Evolutionary conservation across 1,140 invertebrate genomes (phyloP).

Genomic region (Riptortus pedestris): DNA sequence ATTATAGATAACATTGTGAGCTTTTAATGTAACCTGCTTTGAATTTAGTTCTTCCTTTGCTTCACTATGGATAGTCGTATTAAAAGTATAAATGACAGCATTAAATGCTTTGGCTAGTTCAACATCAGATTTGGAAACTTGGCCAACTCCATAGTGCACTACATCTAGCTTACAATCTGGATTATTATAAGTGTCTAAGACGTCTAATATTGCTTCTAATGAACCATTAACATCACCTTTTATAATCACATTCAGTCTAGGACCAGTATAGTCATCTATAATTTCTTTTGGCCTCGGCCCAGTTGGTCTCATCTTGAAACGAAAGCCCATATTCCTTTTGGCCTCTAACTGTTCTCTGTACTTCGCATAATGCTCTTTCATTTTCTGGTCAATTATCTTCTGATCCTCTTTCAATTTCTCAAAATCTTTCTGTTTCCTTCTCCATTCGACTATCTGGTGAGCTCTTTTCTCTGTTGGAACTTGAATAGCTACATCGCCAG

Average conservation of each 20-base stretch:
- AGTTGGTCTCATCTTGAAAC: conserved; percentile 38
- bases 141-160: conserved; percentile 82
- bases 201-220: conserved; percentile 86
- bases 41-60: conserved; percentile 42
- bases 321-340: conserved; percentile 47
- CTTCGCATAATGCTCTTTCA: conserved; percentile 48
- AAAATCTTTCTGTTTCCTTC: conserved; percentile 45
- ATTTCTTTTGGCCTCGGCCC: conserved; percentile 46
- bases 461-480: conserved; percentile 66
- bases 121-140: conserved; percentile 69
- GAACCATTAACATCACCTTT: conserved; percentile 78
- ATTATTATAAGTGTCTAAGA: conserved; percentile 76
- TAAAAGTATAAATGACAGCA: conserved; percentile 79
- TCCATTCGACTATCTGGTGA: conserved; percentile 52
- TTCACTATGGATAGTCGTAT: conserved; percentile 49
- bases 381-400: conserved; percentile 52
- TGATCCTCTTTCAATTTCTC: conserved; percentile 53
- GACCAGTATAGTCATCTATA: conserved; percentile 39
- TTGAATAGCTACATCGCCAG: conserved; percentile 79
- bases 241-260: conserved; percentile 41
- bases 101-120: conserved; percentile 76
- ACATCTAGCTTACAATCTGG: conserved; percentile 66
- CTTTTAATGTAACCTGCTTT: conserved; percentile 49
- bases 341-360: conserved; percentile 56
- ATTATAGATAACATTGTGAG: conserved; percentile 82